phyloP scores from a whole-genome alignment of 2,888 invertebrate genomes.

The Hemicrepidius hirtus region DNA sequence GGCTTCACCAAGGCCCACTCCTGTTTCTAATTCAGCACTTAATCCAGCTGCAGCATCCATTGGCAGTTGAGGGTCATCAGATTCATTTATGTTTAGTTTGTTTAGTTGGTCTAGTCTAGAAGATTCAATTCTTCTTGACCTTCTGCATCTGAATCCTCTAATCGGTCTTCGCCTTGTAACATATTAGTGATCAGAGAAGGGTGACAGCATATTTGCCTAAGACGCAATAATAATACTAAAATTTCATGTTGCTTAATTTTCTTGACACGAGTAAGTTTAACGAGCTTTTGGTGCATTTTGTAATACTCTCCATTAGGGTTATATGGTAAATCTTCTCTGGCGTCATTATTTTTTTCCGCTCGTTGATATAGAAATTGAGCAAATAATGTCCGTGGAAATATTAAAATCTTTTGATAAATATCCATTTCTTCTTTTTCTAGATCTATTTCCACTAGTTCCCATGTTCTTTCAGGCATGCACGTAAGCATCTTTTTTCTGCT shows the following conservation, averaged over 20 bases:
- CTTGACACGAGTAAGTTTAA: constrained; percentile 74
- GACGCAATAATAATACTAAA: constrained; percentile 86
- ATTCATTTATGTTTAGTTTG: constrained; percentile 75
- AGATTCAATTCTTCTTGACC: constrained; percentile 75
- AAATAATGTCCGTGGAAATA: constrained; percentile 84
- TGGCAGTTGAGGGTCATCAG: constrained; percentile 53
- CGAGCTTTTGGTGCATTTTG: constrained; percentile 79
- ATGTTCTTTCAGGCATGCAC: constrained; percentile 77
- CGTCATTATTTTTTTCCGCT: constrained; percentile 78
- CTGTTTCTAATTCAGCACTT: constrained; percentile 55
- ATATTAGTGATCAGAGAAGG: constrained; percentile 85
- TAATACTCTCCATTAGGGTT: constrained; percentile 73
- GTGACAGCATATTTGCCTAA: constrained; percentile 94
- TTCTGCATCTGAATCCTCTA: constrained; percentile 67
- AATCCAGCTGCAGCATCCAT: constrained; percentile 60
- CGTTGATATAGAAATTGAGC: constrained; percentile 85
- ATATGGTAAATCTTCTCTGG: constrained; percentile 15
- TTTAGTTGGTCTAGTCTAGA: constrained; percentile 79
- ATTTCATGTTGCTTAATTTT: constrained; percentile 77
- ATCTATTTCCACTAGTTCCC: constrained; percentile 76
- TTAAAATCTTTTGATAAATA: constrained; percentile 85
- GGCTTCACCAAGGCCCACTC: constrained; percentile 75
- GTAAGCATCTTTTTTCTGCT: constrained; percentile 78
- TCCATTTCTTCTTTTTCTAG: constrained; percentile 82
- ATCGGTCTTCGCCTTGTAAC: constrained; percentile 71